Conservation (phyloP, 2,888 invertebrate species). For the Malacosoma neustria region DNA sequence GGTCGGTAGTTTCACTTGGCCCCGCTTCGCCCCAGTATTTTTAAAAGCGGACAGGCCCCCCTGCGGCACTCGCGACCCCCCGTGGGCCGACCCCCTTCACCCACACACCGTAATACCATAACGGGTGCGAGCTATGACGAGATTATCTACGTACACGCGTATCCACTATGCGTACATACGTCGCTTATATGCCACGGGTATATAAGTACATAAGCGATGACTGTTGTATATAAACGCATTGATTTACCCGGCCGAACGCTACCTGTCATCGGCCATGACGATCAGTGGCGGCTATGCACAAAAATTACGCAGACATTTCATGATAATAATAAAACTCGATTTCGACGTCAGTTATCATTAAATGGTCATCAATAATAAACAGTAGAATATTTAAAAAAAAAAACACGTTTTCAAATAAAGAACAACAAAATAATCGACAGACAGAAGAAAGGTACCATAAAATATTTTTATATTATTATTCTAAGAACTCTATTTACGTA, state of each 20-base stretch:
- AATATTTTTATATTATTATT: too few relatives aligned
- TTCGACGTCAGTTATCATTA: too few relatives aligned
- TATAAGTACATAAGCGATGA: conserved; percentile 60
- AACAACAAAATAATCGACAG: too few relatives aligned
- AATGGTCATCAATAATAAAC: too few relatives aligned
- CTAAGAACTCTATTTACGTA: too few relatives aligned
- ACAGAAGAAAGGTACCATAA: too few relatives aligned
- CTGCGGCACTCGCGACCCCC: conserved; percentile 44
- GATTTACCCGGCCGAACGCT: conserved; percentile 60
- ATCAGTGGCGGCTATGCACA: conserved; percentile 1
- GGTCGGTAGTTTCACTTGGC: conserved; percentile 48
- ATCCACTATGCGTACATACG: conserved; percentile 49
- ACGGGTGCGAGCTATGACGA: conserved; percentile 73
- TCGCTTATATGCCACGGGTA: conserved; percentile 50
- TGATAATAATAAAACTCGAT: too few relatives aligned
- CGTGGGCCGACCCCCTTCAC: conserved; percentile 27
- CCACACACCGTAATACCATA: conserved; percentile 71
- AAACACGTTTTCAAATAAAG: too few relatives aligned
- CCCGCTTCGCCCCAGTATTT: conserved; percentile 51
- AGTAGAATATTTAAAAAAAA: too few relatives aligned
- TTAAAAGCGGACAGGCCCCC: conserved; percentile 69
- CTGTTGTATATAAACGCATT: conserved; percentile 54
- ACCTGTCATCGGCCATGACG: conserved; percentile 60
- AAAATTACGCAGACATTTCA: conserved; percentile 1
- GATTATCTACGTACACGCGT: conserved; percentile 53